Percentiles rank a stretch among this genome's conserved stretches.
Evolutionary conservation across 2,113 vertebrate genomes (phyloP).

Genomic region (Neogale vison): DNA sequence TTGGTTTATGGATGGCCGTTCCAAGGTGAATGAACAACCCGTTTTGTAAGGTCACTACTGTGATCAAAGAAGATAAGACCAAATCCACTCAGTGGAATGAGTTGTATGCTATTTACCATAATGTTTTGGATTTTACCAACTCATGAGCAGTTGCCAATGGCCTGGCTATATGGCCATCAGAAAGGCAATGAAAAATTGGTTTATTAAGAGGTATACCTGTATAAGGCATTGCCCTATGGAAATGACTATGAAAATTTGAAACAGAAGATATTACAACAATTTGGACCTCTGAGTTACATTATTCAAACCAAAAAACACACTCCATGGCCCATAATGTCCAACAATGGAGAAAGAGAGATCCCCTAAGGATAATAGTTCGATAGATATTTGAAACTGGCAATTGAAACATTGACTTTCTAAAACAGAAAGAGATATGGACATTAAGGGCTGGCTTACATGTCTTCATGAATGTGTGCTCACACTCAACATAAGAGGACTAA

Average conservation of each 20-base stretch:
- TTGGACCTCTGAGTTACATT: neutral
- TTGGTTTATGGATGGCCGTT: neutral
- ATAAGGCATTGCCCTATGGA: neutral
- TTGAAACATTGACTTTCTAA: neutral
- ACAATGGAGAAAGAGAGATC: neutral
- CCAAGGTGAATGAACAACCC: neutral
- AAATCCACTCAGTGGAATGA: neutral
- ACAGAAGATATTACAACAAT: neutral
- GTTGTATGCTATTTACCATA: neutral
- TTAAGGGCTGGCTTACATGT: neutral
- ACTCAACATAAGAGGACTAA: neutral
- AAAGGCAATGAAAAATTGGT: neutral
- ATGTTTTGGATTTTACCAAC: neutral
- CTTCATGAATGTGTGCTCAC: neutral
- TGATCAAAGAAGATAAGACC: constrained; percentile 9
- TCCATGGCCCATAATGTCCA: neutral
- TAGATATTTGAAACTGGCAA: neutral
- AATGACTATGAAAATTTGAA: neutral
- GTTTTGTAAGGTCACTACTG: neutral
- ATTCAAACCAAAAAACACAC: neutral
- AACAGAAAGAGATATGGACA: neutral
- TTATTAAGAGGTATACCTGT: neutral
- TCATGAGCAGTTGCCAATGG: neutral
- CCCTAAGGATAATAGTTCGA: neutral
- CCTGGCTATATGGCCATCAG: neutral